phyloP scores from a whole-genome alignment of 2,888 invertebrate genomes.

The Pegoplata infirma region DNA sequence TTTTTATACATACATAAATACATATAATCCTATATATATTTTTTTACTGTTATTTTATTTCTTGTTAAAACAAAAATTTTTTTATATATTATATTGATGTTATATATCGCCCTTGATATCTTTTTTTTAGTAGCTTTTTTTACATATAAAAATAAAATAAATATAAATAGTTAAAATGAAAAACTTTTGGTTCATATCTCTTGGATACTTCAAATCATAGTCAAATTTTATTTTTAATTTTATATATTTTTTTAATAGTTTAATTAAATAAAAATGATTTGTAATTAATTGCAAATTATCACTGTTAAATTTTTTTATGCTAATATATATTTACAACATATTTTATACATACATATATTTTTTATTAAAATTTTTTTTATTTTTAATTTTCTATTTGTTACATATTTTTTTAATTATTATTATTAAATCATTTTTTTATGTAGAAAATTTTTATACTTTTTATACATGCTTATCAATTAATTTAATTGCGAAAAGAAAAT shows the following conservation, averaged over 20 bases:
- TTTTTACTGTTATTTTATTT: slow-evolving; percentile 52
- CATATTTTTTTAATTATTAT: slow-evolving; percentile 43
- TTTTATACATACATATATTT: slow-evolving; percentile 30
- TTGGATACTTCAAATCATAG: slow-evolving; percentile 35
- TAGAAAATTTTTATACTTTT: slow-evolving; percentile 66
- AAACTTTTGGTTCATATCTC: slow-evolving; percentile 22
- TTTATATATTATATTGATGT: slow-evolving; percentile 51
- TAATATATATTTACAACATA: background rate
- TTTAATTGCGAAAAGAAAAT: slow-evolving; percentile 28
- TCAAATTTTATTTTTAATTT: slow-evolving; percentile 36
- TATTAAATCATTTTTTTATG: slow-evolving; percentile 62
- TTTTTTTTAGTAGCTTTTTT: slow-evolving; percentile 11
- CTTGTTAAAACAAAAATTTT: slow-evolving; percentile 37
- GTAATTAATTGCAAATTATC: background rate
- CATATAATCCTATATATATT: slow-evolving; percentile 38
- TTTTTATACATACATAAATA: background rate
- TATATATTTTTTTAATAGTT: slow-evolving; percentile 4
- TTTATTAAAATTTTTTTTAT: slow-evolving; percentile 33
- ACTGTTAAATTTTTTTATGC: background rate
- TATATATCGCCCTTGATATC: slow-evolving; percentile 16
- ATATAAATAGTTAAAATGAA: slow-evolving; percentile 18
- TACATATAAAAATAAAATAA: slow-evolving; percentile 2
- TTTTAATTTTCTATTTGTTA: slow-evolving; percentile 51
- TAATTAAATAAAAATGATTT: background rate
- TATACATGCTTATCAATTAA: slow-evolving; percentile 63